Percentiles rank a stretch among this genome's conserved stretches.
These are phyloP conservation scores for Drosophila melanosoma DNA, from an alignment of 2,888 invertebrate species.

Conservation along the genomic window DNA sequence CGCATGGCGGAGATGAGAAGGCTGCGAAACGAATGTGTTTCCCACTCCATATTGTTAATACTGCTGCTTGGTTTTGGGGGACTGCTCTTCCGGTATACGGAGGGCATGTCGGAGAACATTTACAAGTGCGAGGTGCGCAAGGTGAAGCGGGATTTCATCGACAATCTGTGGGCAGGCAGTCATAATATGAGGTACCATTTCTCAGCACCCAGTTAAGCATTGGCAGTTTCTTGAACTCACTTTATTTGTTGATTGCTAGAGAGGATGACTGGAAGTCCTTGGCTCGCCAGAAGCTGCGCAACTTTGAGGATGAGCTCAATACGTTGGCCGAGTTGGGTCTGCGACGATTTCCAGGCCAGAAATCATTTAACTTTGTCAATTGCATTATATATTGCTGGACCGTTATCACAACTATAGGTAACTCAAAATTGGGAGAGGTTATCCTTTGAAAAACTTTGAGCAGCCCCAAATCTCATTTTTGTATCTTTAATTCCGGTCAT, in stretches of 20 bases:
- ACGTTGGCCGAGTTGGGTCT: conserved; percentile 93
- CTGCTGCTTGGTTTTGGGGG: conserved; percentile 92
- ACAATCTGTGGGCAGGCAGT: conserved; percentile 92
- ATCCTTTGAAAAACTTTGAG: too few species aligned
- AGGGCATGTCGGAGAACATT: conserved; percentile 93
- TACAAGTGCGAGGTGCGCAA: conserved; percentile 95
- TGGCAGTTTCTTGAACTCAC: background rate
- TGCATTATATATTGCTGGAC: conserved; percentile 94
- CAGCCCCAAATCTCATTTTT: background rate
- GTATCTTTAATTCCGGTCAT: background rate
- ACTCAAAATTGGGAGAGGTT: conserved; percentile 60
- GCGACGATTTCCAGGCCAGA: conserved; percentile 92
- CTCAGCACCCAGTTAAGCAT: background rate
- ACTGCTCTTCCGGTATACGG: conserved; percentile 91
- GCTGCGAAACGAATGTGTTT: conserved; percentile 89
- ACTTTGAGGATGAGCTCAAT: conserved; percentile 94
- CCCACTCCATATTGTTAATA: conserved; percentile 89
- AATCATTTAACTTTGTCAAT: conserved; percentile 95
- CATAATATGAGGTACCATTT: conserved; percentile 88
- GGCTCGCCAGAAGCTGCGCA: conserved; percentile 91
- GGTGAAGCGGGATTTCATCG: conserved; percentile 94
- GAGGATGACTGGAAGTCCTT: conserved; percentile 96
- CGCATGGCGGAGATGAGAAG: conserved; percentile 87
- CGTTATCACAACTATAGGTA: conserved; percentile 95
- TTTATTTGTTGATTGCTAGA: conserved; percentile 80